Conservation (phyloP, 2,888 invertebrate species). For the Drosophila siamana region DNA sequence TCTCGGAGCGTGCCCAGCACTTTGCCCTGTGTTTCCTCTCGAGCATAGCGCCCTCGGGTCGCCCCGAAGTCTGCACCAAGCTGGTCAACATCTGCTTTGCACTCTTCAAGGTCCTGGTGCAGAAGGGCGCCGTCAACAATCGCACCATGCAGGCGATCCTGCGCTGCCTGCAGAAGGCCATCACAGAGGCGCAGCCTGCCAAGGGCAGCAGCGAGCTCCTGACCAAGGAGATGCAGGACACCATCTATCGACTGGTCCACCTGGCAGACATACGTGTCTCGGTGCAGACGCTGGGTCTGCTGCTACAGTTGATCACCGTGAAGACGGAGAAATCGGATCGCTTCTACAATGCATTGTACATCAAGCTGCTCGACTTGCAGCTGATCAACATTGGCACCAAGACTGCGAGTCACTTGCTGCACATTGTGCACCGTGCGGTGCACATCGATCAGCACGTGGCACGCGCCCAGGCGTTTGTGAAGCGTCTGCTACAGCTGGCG, state of each 20-base stretch:
- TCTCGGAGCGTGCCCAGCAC: slow-evolving; percentile 94
- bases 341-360: slow-evolving; percentile 95
- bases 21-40: slow-evolving; percentile 97
- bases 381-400: slow-evolving; percentile 87
- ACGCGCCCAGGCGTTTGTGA: slow-evolving; percentile 93
- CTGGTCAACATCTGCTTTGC: slow-evolving; percentile 97
- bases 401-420: slow-evolving; percentile 92
- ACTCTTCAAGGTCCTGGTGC: slow-evolving; percentile 96
- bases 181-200: slow-evolving; percentile 81
- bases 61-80: slow-evolving; percentile 92
- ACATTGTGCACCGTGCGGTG: slow-evolving; percentile 94
- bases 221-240: slow-evolving; percentile 86
- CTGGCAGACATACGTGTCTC: slow-evolving; percentile 90
- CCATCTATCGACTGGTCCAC: slow-evolving; percentile 93
- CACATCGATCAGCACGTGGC: slow-evolving; percentile 90
- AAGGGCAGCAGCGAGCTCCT: slow-evolving; percentile 80
- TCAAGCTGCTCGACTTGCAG: slow-evolving; percentile 92
- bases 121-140: slow-evolving; percentile 92
- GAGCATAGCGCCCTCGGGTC: slow-evolving; percentile 90
- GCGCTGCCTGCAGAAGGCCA: slow-evolving; percentile 92
- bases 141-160: slow-evolving; percentile 94
- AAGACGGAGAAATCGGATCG: slow-evolving; percentile 84
- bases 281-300: slow-evolving; percentile 86
- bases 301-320: slow-evolving; percentile 82
- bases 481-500: slow-evolving; percentile 91